Evolutionary conservation across 2,113 vertebrate species (phyloP), one percentile per base, ranked within the genome.

Genomic region (Australoheros scitulus): DNA sequence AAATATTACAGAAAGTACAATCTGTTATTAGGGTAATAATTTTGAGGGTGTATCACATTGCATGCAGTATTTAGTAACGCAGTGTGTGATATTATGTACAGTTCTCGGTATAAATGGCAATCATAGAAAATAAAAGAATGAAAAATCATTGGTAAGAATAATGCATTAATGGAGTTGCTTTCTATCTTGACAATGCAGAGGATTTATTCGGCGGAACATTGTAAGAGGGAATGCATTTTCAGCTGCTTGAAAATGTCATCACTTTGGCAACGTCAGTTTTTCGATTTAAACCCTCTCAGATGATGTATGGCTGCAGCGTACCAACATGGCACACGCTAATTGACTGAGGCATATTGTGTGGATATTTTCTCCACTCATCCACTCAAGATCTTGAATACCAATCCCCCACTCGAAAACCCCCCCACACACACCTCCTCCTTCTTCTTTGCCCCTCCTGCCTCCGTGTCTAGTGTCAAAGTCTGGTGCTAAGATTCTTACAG

Each of bases 181-280:
- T 84, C 55, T 74, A 87, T 82, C 86, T 85, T 82, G 88, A 82
- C 85, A 86, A 56, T 72, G 57, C 34, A 2, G 80, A 76, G 83
- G 82, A 89, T 90, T 86, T 87, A 89, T 91, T 82, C 52, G 0
- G 78, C 22, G 74, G 55, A 88, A 77, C 85, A 14, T 20, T 74
- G 65, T 76, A 20, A 91, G 80, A 63, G 80, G 63, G 61, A 87
- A 80, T 78, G 70, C 61, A 47, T 88, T 91, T 84, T 79, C 77
- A 68, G 87, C 89, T n/a, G 86, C 84, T 85, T 86, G 88, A 85
- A 91, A 92, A 89, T 86, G 89, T 88, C 90, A 88, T 90, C 82
- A 81, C 92, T 91, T 92, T 89, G 89, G 85, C 77, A 72, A 77
- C 59, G 88, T 89, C 88, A 76, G 47, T 87, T 91, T 91, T 92